phyloP scores from a whole-genome alignment of 2,888 invertebrate species.

The Theretra japonica region DNA sequence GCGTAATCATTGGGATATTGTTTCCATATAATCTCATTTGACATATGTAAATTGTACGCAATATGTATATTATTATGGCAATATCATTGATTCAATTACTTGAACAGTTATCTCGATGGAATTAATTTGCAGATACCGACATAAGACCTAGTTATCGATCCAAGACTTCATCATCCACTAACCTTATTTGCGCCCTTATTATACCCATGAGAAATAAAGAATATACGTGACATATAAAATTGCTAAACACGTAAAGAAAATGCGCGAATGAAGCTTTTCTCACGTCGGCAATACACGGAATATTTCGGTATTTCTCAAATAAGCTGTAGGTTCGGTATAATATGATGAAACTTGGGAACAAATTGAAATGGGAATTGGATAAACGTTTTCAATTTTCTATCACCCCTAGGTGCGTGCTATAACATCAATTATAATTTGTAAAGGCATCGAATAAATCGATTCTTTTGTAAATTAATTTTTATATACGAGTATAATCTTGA shows the following conservation, averaged over 20 bases:
- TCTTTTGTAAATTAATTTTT: background rate
- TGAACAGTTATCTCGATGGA: too few relatives aligned
- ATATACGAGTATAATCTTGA: too few relatives aligned
- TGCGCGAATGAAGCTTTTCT: background rate
- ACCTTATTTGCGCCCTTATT: too few relatives aligned
- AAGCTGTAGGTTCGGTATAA: background rate
- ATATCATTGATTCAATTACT: too few relatives aligned
- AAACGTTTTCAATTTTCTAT: slow-evolving; percentile 9
- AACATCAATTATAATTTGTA: background rate
- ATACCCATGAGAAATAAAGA: background rate
- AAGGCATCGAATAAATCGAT: background rate
- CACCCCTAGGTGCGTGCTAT: background rate
- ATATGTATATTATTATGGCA: too few relatives aligned
- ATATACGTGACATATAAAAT: background rate
- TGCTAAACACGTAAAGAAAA: slow-evolving; percentile 6
- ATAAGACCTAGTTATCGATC: too few relatives aligned
- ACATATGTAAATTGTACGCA: too few relatives aligned
- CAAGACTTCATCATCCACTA: too few relatives aligned
- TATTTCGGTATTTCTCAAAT: slow-evolving; percentile 6
- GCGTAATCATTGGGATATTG: too few relatives aligned
- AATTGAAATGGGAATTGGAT: slow-evolving; percentile 9
- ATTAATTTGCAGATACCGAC: too few relatives aligned
- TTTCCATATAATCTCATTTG: too few relatives aligned
- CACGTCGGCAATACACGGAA: background rate
- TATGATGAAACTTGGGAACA: background rate